Evolutionary conservation across 2,797 vertebrate species (phyloP).

Genomic region (Garrulus glandarius): DNA sequence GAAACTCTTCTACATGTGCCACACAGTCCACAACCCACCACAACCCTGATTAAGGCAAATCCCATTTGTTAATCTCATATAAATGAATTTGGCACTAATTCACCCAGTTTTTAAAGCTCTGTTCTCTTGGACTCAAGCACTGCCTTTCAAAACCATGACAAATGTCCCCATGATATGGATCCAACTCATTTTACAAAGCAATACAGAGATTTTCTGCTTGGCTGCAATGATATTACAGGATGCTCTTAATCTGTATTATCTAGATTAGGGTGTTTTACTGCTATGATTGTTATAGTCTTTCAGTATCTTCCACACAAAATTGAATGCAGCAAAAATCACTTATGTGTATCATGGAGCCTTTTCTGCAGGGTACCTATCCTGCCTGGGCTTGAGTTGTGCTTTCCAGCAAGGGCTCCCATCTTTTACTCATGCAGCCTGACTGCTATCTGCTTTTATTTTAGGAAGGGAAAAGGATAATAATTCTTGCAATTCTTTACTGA

Average conservation of each 20-base stretch:
- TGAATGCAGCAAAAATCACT: neutral
- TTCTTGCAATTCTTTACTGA: neutral
- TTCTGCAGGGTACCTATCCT: neutral
- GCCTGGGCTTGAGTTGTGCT: neutral
- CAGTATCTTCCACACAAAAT: neutral
- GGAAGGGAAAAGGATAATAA: neutral
- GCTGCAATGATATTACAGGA: conserved; percentile 39
- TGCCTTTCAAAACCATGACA: conserved; percentile 24
- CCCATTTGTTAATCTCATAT: neutral
- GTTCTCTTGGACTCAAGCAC: neutral
- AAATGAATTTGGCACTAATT: conserved; percentile 12
- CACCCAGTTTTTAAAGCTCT: neutral
- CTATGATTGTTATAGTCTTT: neutral
- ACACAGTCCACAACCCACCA: neutral
- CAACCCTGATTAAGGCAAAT: neutral
- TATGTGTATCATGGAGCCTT: neutral
- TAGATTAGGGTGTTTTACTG: conserved; percentile 21
- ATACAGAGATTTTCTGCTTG: conserved; percentile 44
- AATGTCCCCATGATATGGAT: neutral
- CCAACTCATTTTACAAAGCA: conserved; percentile 35
- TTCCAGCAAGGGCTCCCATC: neutral
- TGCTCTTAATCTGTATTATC: conserved; percentile 50
- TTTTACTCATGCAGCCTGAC: neutral
- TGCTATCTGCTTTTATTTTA: neutral
- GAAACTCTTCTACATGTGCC: neutral